Evolutionary conservation across 1,140 invertebrate species (phyloP).

Genomic region (Eriosoma lanigerum): DNA sequence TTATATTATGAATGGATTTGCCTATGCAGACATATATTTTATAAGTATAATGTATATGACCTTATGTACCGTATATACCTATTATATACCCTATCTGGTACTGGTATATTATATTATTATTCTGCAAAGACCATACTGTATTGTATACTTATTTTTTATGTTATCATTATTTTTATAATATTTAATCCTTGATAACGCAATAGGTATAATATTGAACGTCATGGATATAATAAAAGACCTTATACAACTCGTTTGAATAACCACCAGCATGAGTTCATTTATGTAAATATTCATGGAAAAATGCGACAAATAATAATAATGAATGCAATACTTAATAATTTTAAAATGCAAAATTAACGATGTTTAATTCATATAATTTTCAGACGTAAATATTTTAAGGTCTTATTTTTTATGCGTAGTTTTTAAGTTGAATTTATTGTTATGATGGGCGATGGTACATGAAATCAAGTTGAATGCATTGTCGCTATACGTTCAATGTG

Average conservation of each 20-base stretch:
- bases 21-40: too few species aligned
- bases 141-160: too few species aligned
- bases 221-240: neutral
- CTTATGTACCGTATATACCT: neutral
- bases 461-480: neutral
- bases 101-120: neutral
- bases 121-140: too few species aligned
- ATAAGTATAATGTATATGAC: too few species aligned
- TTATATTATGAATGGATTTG: too few species aligned
- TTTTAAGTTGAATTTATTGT: too few species aligned
- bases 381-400: too few species aligned
- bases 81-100: neutral
- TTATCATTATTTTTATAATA: too few species aligned
- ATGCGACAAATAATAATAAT: slow-evolving; percentile 18
- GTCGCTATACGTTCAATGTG: neutral
- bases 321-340: neutral
- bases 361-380: neutral
- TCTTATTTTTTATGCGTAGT: too few species aligned
- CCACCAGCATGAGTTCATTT: neutral
- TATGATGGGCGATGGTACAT: neutral
- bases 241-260: slow-evolving; percentile 10
- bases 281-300: slow-evolving; percentile 23
- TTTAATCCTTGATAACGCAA: slow-evolving; percentile 1
- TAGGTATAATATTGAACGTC: slow-evolving; percentile 2
- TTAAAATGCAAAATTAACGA: neutral